Evolutionary conservation across 1,140 invertebrate genomes (phyloP), one percentile per base, ranked within the genome.

Genomic region (Sesamia nonagrioides): DNA sequence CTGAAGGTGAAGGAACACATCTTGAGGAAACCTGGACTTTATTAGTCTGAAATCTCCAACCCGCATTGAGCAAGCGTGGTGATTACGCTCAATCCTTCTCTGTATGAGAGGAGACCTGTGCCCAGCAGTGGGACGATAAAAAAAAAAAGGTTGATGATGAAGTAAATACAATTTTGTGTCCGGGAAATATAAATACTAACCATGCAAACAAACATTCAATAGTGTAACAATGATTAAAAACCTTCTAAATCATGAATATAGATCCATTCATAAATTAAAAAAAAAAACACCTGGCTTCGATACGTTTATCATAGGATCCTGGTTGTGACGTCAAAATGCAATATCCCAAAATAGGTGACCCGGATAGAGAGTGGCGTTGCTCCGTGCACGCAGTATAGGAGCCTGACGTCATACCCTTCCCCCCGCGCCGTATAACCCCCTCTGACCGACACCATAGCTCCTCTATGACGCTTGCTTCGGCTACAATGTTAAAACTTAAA

Each of bases 321-420:
- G 83, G 33, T 33, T 85, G 77, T 84, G 82, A 84, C 79, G 80
- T 86, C 82, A 63, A 86, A 89, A 82, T 91, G 88, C 89, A 89
- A 77, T 79, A 78, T 87, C 87, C 89, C 83, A 87, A 92, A 91
- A 91, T 91, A 91, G 91, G 91, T 93, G 90, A 91, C 90, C 91
- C 85, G 84, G 81, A 90, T 91, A 87, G 66, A 58, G 71, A 73
- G 77, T 82, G 78, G 82, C 86, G 84, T 84, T 85, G 80, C 82
- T 88, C 86, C 85, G 85, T 86, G 73, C 86, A 91, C 91, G 89
- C 86, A 91, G 85, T 76, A 86, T 86, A 85, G 81, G 77, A 83
- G 60, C 79, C 82, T 92, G 91, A 92, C 91, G 91, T 91, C 89
- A 92, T 84, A 15, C 63, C 17, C 75, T 42, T 79, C 76, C 78